A percentile compares a stretch with the other conserved stretches of the same genome.
These are phyloP conservation scores for Labeo catla DNA, from an alignment of 2,113 vertebrate species.

Conservation along the genomic window DNA sequence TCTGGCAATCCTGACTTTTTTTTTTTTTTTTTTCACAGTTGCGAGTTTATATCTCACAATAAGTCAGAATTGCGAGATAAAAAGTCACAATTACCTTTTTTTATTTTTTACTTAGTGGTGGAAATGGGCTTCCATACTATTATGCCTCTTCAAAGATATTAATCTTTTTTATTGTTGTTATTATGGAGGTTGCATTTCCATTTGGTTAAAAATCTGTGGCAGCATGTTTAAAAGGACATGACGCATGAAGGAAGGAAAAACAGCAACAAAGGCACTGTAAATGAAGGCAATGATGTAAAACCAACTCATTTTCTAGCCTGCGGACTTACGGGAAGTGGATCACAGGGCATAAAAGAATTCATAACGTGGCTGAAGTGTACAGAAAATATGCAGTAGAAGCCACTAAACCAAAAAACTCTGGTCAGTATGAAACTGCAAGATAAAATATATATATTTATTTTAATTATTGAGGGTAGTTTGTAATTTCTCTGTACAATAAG, in stretches of 20 bases:
- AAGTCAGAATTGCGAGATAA: too few relatives aligned
- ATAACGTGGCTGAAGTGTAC: not conserved
- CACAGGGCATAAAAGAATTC: not conserved
- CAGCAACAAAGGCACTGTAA: not conserved
- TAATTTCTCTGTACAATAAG: not conserved
- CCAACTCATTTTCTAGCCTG: not conserved
- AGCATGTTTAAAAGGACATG: not conserved
- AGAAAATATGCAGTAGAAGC: not conserved
- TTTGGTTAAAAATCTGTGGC: not conserved
- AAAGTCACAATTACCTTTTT: too few relatives aligned
- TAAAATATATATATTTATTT: not conserved
- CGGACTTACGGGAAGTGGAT: not conserved
- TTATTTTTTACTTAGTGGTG: too few relatives aligned
- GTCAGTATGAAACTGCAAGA: not conserved
- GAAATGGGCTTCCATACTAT: too few relatives aligned
- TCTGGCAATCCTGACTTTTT: too few relatives aligned
- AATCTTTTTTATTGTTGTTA: too few relatives aligned
- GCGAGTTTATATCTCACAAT: too few relatives aligned
- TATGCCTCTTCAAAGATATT: too few relatives aligned
- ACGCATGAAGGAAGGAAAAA: not conserved
- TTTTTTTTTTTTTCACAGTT: too few relatives aligned
- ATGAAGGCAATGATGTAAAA: slow-evolving; percentile 3
- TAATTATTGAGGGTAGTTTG: not conserved
- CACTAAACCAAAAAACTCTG: not conserved
- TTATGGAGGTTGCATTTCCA: not conserved